Evolutionary conservation across 53 echinoderm and acorn worm genomes (phyloP).

Genomic region (Astropecten irregularis): DNA sequence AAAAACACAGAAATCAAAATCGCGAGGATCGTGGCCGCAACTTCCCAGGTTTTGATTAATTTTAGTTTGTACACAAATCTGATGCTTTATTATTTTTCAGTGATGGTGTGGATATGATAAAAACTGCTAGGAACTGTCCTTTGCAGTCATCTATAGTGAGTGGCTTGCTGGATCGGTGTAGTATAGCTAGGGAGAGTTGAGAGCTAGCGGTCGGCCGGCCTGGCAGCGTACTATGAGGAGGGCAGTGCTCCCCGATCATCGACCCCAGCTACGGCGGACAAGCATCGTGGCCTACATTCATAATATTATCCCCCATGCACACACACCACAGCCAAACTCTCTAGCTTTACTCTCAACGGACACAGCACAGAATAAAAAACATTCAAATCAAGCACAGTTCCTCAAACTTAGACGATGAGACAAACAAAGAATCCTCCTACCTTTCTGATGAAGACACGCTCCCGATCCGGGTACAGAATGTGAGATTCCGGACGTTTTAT

Average conservation of each 20-base stretch:
- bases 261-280: slow-evolving; percentile 35
- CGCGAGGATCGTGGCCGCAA: too few relatives aligned
- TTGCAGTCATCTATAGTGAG: slow-evolving; percentile 37
- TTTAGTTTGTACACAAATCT: too few relatives aligned
- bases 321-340: neutral
- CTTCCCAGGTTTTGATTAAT: too few relatives aligned
- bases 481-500: too few relatives aligned
- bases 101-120: neutral
- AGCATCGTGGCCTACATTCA: slow-evolving; percentile 55
- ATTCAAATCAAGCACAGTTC: neutral
- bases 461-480: neutral
- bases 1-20: too few relatives aligned
- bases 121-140: slow-evolving; percentile 17
- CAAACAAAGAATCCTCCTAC: neutral
- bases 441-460: slow-evolving; percentile 3
- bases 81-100: too few relatives aligned
- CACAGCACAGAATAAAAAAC: neutral
- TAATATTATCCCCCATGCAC: slow-evolving; percentile 12
- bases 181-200: too few relatives aligned
- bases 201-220: too few relatives aligned
- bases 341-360: neutral
- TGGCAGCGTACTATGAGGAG: slow-evolving; percentile 44
- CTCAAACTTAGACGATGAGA: neutral
- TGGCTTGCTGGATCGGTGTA: too few relatives aligned
- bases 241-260: slow-evolving; percentile 51